A percentile compares a stretch with the other conserved stretches of the same genome.
Conservation (phyloP, 1,140 invertebrate genomes). For the Vanessa atalanta region DNA sequence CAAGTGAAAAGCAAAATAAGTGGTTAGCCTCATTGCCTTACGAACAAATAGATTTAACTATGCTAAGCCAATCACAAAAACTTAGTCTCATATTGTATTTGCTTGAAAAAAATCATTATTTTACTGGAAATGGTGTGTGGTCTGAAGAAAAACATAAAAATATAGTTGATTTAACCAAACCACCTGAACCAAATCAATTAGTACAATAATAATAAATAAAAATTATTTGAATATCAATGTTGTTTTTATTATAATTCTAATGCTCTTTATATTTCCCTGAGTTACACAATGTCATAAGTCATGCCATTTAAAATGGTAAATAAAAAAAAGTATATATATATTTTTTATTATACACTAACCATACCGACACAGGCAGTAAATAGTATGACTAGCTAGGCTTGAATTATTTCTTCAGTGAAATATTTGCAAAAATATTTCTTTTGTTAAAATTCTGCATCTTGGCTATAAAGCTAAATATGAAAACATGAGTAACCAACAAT, state of each 20-base stretch:
- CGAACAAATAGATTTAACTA: constrained; percentile 44
- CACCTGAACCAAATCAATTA: background rate
- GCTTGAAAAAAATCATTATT: constrained; percentile 81
- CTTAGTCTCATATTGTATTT: constrained; percentile 79
- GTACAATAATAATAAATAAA: background rate
- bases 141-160: constrained; percentile 53
- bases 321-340: no score
- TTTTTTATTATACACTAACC: no score
- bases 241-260: background rate
- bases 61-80: constrained; percentile 65
- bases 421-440: no score
- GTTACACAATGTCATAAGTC: no score
- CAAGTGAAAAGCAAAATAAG: constrained; percentile 45
- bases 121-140: constrained; percentile 81
- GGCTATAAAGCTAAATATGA: no score
- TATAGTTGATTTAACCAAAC: constrained; percentile 27
- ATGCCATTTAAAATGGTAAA: no score
- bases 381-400: no score
- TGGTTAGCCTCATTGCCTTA: background rate
- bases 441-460: no score
- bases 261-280: background rate
- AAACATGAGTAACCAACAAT: no score
- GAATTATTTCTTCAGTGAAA: no score
- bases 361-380: no score
- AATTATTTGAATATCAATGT: background rate